Percentiles rank a stretch among this genome's conserved stretches.
These are phyloP conservation scores for Phenganax stokvisi DNA, from an alignment of 92 coral and sea anemone genomes.

Conservation along the genomic window DNA sequence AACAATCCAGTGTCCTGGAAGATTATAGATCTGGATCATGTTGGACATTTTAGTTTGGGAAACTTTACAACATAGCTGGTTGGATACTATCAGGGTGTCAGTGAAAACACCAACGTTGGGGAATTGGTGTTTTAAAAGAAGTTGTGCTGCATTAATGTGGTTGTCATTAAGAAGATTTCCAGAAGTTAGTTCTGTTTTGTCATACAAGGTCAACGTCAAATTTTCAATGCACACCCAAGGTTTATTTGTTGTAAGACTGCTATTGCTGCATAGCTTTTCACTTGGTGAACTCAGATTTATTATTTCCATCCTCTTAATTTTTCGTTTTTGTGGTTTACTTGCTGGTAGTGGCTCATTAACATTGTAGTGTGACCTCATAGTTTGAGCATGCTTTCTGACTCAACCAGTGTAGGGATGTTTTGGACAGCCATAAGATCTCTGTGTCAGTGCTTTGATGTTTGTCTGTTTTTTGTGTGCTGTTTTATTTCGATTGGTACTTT, in stretches of 20 bases:
- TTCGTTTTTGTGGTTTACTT: constrained; percentile 2
- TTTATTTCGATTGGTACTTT: not conserved
- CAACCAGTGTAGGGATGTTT: constrained; percentile 34
- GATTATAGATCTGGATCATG: not conserved
- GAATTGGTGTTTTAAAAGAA: constrained; percentile 8
- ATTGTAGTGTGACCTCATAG: constrained; percentile 2
- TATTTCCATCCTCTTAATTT: too few species aligned
- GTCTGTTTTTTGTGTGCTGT: not conserved
- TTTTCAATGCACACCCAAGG: not conserved
- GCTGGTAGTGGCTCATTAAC: constrained; percentile 3
- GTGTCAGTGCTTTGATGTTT: constrained; percentile 2
- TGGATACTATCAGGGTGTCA: constrained; percentile 3
- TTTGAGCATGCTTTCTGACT: constrained; percentile 11
- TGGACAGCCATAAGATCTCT: constrained; percentile 31
- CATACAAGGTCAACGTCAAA: not conserved
- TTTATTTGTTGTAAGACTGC: not conserved
- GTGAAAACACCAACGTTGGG: not conserved
- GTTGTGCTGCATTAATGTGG: constrained; percentile 7
- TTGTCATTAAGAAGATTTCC: constrained; percentile 10
- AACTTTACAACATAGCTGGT: not conserved
- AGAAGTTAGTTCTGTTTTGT: not conserved
- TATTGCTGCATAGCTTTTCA: not conserved
- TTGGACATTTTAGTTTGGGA: not conserved
- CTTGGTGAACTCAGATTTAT: not conserved
- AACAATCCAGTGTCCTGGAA: constrained; percentile 17